These are phyloP conservation scores for Amazonetta brasiliensis DNA, from an alignment of 2,797 vertebrate species.

Conservation along the genomic window DNA sequence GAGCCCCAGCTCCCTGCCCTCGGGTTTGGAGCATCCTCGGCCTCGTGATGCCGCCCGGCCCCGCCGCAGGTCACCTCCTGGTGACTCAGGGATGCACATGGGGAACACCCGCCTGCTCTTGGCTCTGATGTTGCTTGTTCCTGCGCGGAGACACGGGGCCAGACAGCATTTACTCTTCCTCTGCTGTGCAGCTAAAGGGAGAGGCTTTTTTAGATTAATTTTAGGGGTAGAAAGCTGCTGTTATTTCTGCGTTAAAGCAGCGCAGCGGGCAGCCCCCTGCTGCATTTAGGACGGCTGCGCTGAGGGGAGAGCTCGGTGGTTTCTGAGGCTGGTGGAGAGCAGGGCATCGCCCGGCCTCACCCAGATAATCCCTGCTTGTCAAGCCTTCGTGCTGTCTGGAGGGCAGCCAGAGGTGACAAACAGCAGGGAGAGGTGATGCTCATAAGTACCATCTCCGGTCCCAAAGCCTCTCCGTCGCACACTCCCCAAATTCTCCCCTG, in stretches of 20 bases:
- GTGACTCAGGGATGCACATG: fast-evolving
- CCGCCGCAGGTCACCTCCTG: background rate
- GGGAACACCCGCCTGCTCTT: background rate
- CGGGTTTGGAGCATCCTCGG: background rate
- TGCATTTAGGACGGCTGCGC: background rate
- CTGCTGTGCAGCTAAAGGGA: background rate
- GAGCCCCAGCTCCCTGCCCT: background rate
- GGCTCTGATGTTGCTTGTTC: background rate
- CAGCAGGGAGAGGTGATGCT: background rate
- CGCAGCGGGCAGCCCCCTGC: background rate
- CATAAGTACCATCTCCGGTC: background rate
- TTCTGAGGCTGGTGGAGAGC: background rate
- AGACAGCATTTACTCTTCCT: background rate
- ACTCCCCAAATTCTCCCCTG: background rate
- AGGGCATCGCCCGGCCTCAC: background rate
- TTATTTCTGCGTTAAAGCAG: background rate
- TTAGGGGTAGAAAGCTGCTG: background rate
- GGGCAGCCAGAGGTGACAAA: background rate
- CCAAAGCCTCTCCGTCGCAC: background rate
- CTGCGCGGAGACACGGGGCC: background rate
- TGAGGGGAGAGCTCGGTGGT: background rate
- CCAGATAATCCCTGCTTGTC: background rate
- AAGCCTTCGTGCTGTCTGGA: too few relatives aligned
- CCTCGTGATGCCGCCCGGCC: fast-evolving
- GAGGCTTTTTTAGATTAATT: background rate